Conservation (phyloP, 2,113 vertebrate genomes). For the Odontophorus gujanensis region DNA sequence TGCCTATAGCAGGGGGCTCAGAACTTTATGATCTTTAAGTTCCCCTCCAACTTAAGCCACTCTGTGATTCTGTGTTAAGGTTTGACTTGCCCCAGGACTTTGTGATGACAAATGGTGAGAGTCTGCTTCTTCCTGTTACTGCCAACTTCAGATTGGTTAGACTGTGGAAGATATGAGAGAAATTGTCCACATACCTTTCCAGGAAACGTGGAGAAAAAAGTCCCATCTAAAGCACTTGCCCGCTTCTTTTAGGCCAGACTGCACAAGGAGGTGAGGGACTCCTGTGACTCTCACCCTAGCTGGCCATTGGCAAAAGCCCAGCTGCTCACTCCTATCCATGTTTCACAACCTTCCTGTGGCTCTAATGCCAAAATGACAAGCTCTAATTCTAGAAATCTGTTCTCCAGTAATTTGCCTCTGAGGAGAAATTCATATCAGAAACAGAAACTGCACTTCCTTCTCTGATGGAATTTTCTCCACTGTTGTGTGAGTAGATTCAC, state of each 20-base stretch:
- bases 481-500: neutral
- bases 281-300: neutral
- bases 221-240: neutral
- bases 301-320: neutral
- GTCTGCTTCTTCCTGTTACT: neutral
- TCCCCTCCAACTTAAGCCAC: too few species aligned
- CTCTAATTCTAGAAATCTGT: neutral
- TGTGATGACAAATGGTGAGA: neutral
- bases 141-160: neutral
- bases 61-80: neutral
- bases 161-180: neutral
- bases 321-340: neutral
- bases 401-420: neutral
- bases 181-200: neutral
- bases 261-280: neutral
- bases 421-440: neutral
- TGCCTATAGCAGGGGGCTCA: neutral
- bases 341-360: neutral
- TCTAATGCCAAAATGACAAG: neutral
- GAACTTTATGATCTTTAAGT: too few species aligned
- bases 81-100: neutral
- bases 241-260: neutral
- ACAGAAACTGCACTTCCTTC: neutral
- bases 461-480: neutral
- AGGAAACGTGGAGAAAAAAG: neutral